Evolutionary conservation across 1,140 invertebrate genomes (phyloP).

Genomic region (Matsumurasca onukii): DNA sequence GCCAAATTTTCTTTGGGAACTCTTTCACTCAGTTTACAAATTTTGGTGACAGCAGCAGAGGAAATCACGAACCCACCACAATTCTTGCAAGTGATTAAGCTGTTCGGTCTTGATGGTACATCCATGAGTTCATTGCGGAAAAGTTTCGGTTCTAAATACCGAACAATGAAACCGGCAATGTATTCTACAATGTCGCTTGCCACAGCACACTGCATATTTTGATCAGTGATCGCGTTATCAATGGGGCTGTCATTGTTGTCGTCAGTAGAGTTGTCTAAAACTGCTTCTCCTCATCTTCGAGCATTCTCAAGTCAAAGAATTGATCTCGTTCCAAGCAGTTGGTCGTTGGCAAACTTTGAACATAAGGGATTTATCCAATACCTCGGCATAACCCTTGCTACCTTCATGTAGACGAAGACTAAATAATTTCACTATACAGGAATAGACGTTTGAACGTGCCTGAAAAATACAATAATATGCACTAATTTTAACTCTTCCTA

Average conservation of each 20-base stretch:
- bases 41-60: neutral
- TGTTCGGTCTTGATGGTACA: neutral
- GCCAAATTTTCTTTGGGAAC: neutral
- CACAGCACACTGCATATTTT: too few species aligned
- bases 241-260: too few species aligned
- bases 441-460: too few species aligned
- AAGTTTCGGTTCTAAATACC: neutral
- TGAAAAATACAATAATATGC: too few species aligned
- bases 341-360: neutral
- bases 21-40: neutral
- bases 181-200: neutral
- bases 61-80: neutral
- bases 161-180: constrained; percentile 13
- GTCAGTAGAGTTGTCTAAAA: too few species aligned
- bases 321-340: constrained; percentile 16
- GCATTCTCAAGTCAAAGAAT: constrained; percentile 15
- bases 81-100: constrained; percentile 4
- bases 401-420: too few species aligned
- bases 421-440: too few species aligned
- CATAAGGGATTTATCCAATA: too few species aligned
- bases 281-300: neutral
- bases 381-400: too few species aligned
- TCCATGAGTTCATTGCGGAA: neutral
- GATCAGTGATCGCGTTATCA: too few species aligned
- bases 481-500: too few species aligned